Evolutionary conservation across 2,113 vertebrate species (phyloP).

Genomic region (Monarcha castaneiventris): DNA sequence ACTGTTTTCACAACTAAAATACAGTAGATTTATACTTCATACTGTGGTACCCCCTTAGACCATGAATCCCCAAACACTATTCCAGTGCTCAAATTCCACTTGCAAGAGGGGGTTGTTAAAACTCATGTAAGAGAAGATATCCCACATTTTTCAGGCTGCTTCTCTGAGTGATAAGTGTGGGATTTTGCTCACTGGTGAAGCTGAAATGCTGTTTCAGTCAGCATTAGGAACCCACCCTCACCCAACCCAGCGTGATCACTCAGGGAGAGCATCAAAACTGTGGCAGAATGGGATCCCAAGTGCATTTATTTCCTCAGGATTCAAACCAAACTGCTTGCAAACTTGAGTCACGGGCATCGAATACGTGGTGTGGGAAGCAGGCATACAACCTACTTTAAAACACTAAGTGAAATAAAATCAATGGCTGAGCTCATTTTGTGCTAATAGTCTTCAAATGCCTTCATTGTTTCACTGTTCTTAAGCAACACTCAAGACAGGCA

Average conservation of each 20-base stretch:
- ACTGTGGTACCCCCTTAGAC: neutral
- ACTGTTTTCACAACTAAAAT: conserved; percentile 12
- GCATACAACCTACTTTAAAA: conserved; percentile 43
- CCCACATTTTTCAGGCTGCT: neutral
- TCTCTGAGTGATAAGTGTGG: neutral
- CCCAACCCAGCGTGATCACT: neutral
- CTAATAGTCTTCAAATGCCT: conserved; percentile 55
- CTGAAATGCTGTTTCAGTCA: neutral
- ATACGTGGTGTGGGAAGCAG: neutral
- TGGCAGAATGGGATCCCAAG: neutral
- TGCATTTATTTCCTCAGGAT: neutral
- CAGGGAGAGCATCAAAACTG: neutral
- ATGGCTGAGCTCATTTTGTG: conserved; percentile 43
- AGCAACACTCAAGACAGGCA: conserved; percentile 5
- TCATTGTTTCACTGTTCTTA: conserved; percentile 36
- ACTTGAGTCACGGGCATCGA: neutral
- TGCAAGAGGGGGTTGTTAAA: neutral
- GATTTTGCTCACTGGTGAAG: neutral
- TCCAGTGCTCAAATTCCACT: neutral
- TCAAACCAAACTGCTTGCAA: neutral
- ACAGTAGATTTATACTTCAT: neutral
- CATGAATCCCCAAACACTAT: neutral
- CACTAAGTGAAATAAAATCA: conserved; percentile 65
- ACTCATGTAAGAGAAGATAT: neutral
- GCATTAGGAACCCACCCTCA: neutral